Evolutionary conservation across 1,140 invertebrate genomes (phyloP).

Genomic region (Ladona fulva): DNA sequence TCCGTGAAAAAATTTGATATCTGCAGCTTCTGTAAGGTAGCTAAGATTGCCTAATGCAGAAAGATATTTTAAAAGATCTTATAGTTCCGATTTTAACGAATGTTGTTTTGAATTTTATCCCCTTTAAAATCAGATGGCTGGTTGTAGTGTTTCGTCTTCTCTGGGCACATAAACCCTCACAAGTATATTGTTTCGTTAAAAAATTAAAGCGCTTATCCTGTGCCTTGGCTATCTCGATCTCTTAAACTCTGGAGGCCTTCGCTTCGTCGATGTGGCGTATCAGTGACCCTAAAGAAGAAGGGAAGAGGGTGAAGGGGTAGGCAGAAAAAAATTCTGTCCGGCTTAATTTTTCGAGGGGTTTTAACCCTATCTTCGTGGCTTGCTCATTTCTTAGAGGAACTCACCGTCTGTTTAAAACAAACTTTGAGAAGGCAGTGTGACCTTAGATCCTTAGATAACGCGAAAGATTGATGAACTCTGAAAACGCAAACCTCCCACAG

Average conservation of each 20-base stretch:
- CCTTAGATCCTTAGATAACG: background rate
- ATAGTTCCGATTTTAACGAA: no score
- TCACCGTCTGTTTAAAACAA: background rate
- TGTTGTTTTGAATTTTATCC: no score
- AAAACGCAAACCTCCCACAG: background rate
- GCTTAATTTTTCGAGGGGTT: background rate
- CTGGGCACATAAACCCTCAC: no score
- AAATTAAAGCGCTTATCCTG: background rate
- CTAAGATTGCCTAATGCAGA: no score
- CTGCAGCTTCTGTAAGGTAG: no score
- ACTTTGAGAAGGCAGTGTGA: background rate
- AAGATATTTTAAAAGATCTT: no score
- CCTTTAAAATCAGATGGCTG: no score
- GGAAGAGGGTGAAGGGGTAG: background rate
- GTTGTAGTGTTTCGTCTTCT: no score
- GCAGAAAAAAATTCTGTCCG: background rate
- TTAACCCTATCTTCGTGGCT: background rate
- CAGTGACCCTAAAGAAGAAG: background rate
- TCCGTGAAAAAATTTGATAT: no score
- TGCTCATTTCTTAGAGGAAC: background rate
- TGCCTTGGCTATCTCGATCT: background rate
- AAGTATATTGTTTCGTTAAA: no score
- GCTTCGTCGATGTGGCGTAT: no score
- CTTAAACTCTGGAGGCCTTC: background rate
- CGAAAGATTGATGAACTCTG: background rate